A percentile compares a stretch with the other conserved stretches of the same genome.
phyloP scores from a whole-genome alignment of 2,113 vertebrate species.

The Nyctibius bracteatus region DNA sequence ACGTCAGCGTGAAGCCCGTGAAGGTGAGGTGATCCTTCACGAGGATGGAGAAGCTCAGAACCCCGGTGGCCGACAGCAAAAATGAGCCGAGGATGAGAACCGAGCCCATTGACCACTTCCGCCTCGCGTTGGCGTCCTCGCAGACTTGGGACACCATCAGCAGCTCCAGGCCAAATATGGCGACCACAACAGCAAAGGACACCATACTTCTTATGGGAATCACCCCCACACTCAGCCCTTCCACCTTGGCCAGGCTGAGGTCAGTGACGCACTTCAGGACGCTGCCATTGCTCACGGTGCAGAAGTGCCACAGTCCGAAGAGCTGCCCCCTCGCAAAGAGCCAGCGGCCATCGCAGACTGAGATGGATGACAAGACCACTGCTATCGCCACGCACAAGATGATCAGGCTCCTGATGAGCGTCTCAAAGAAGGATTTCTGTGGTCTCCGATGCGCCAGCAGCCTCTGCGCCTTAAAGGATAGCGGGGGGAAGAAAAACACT shows the following conservation, averaged over 20 bases:
- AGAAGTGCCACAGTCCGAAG: constrained; percentile 83
- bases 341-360: constrained; percentile 82
- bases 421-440: constrained; percentile 72
- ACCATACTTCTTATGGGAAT: constrained; percentile 65
- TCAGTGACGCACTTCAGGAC: constrained; percentile 68
- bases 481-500: background rate
- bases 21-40: constrained; percentile 64
- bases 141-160: constrained; percentile 84
- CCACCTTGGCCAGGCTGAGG: constrained; percentile 57
- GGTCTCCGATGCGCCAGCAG: constrained; percentile 3
- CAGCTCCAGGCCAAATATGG: constrained; percentile 83
- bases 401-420: constrained; percentile 74
- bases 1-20: constrained; percentile 75
- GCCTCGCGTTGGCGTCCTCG: constrained; percentile 58
- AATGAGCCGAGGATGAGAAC: constrained; percentile 72
- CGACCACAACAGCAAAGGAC: constrained; percentile 73
- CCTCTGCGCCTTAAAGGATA: constrained; percentile 53
- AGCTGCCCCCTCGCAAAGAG: constrained; percentile 63
- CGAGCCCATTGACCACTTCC: constrained; percentile 76
- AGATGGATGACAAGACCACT: constrained; percentile 76
- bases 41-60: constrained; percentile 74
- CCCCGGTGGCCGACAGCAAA: constrained; percentile 64
- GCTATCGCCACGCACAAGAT: constrained; percentile 74
- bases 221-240: constrained; percentile 61
- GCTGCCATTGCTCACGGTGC: constrained; percentile 19